Evolutionary conservation across 2,113 vertebrate genomes (phyloP).

Genomic region (Picathartes gymnocephalus): DNA sequence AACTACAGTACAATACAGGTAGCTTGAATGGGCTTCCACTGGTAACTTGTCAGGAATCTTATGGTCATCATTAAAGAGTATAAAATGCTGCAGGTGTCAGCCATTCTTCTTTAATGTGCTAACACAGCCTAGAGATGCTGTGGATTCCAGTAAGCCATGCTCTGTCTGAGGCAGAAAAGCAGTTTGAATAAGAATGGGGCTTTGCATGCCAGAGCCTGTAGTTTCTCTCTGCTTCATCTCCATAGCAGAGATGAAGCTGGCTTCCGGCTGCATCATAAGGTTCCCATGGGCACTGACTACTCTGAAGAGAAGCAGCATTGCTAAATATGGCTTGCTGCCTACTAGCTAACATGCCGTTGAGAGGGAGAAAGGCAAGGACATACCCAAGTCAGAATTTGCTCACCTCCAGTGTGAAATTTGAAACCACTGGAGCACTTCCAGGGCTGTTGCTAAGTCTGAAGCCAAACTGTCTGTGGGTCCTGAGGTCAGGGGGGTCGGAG

Average conservation of each 20-base stretch:
- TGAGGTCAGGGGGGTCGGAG: background rate
- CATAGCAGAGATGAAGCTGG: background rate
- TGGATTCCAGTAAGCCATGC: background rate
- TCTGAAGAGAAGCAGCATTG: background rate
- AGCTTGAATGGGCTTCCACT: background rate
- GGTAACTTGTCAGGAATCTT: background rate
- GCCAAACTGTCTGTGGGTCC: background rate
- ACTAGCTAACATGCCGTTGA: rapidly evolving
- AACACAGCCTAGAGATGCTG: background rate
- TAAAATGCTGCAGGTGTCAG: background rate
- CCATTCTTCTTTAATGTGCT: background rate
- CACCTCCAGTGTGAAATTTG: background rate
- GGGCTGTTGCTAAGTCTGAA: background rate
- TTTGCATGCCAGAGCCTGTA: conserved; percentile 4
- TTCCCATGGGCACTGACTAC: background rate
- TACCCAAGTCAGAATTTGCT: background rate
- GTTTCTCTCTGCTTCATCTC: background rate
- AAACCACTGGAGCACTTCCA: background rate
- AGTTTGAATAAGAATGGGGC: conserved; percentile 12
- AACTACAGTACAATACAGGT: background rate
- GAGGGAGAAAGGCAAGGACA: background rate
- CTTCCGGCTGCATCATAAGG: background rate
- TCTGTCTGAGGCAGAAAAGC: background rate
- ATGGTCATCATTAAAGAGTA: background rate
- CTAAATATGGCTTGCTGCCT: background rate